Evolutionary conservation across 2,888 invertebrate species (phyloP), one percentile per base, ranked within the genome.

Genomic region (Pseudococcus jackbeardsleyi): DNA sequence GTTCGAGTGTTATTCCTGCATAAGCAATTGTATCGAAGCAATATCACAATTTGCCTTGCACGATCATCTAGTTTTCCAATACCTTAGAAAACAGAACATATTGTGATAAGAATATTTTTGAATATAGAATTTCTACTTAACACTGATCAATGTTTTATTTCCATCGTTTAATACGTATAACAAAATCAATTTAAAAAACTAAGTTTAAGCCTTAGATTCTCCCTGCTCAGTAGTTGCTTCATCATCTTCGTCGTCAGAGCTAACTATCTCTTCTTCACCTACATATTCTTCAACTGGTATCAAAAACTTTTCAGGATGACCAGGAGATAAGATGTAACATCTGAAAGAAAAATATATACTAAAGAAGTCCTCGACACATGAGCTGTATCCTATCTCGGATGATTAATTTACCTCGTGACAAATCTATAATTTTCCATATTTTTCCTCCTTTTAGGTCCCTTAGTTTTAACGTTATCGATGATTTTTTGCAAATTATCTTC

Each of bases 401-500:
- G 26, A 33, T 33, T 33, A 33, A 33, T 33, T 39, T 54, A 87
- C 87, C 87, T 77, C 3, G 77, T 87, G 8, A 87, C 7, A 39
- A 87, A 87, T 79, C 39, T 77, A 19, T 87, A 87, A 50, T 79
- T 79, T 82, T 79, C 87, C 77, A 22, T 79, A 59, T 87, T 79
- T 33, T 87, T 87, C n/a, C 15, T 92, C 89, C 95, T 93, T 90
- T 94, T 95, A 0, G 96, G 96, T 89, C 94, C 93, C 86, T 92
- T 92, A 0, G 91, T 91, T 90, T 95, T 93, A 42, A 97, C 91
- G 91, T 96, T 95, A 89, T 93, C 92, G 8, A 97, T 90, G 19
- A 96, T 90, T 0, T 93, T 92, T 84, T 91, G 92, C 89, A 97
- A 93, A 91, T 97, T 97, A 89, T 94, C 95, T 90, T 95, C 95